phyloP scores from a whole-genome alignment of 2,888 invertebrate species.

The Pogonocherus hispidulus region DNA sequence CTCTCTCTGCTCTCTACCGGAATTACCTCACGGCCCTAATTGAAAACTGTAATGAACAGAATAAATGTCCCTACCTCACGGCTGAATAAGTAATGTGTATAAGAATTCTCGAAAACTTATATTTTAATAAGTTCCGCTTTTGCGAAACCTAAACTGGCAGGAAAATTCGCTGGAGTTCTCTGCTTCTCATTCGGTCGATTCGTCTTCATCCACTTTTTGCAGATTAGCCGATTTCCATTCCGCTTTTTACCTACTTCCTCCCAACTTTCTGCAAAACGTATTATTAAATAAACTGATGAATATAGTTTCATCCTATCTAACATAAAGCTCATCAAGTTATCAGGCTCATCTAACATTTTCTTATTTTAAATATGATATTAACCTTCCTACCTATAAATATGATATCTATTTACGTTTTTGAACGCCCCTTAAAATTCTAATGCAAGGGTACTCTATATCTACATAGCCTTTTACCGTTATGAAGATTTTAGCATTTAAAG shows the following conservation, averaged over 20 bases:
- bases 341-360: too few relatives aligned
- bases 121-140: slow-evolving; percentile 23
- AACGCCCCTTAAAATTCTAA: too few relatives aligned
- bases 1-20: slow-evolving; percentile 39
- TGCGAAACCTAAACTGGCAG: slow-evolving; percentile 14
- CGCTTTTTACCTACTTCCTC: too few relatives aligned
- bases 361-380: too few relatives aligned
- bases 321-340: too few relatives aligned
- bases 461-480: too few relatives aligned
- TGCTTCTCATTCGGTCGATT: not conserved
- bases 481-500: too few relatives aligned
- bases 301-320: too few relatives aligned
- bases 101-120: slow-evolving; percentile 30
- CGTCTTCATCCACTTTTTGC: not conserved
- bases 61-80: slow-evolving; percentile 42
- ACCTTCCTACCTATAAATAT: too few relatives aligned
- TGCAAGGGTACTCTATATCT: too few relatives aligned
- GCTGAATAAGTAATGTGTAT: slow-evolving; percentile 39
- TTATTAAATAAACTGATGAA: not conserved
- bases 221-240: not conserved
- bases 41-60: slow-evolving; percentile 54
- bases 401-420: too few relatives aligned
- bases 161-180: not conserved
- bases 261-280: too few relatives aligned
- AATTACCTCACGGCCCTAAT: slow-evolving; percentile 51